A percentile compares a stretch with the other conserved stretches of the same genome.
These are phyloP conservation scores for Lacerta agilis DNA, from an alignment of 2,797 vertebrate species.

Conservation along the genomic window DNA sequence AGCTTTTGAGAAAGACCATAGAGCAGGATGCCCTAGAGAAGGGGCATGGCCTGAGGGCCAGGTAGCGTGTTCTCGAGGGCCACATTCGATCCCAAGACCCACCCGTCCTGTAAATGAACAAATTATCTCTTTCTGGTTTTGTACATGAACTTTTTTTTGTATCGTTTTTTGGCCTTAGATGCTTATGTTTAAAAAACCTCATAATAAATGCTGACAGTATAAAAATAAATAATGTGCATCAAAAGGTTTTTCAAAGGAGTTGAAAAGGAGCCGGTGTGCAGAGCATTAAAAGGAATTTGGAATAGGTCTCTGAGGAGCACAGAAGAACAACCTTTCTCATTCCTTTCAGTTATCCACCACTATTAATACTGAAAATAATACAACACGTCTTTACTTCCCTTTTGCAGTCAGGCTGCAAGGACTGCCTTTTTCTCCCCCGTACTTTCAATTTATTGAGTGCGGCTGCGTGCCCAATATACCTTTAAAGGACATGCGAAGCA, in stretches of 20 bases:
- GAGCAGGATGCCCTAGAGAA: too few species aligned
- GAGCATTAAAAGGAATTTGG: not conserved
- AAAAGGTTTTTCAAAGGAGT: not conserved
- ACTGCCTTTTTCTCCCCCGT: too few species aligned
- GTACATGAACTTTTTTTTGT: too few species aligned
- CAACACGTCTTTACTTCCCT: not conserved
- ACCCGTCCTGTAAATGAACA: too few species aligned
- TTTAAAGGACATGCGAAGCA: too few species aligned
- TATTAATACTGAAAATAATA: not conserved
- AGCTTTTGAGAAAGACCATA: too few species aligned
- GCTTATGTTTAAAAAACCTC: not conserved
- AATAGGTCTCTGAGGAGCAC: not conserved
- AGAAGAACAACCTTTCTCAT: not conserved
- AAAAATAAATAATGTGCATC: not conserved
- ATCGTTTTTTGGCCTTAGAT: not conserved
- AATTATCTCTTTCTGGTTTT: too few species aligned
- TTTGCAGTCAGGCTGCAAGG: not conserved
- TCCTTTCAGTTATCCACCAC: not conserved
- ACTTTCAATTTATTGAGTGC: not conserved
- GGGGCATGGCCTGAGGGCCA: too few species aligned
- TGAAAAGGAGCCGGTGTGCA: not conserved
- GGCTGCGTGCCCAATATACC: too few species aligned
- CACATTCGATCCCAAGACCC: too few species aligned
- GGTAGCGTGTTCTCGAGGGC: too few species aligned
- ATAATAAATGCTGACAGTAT: not conserved